Conservation (phyloP, 30 jellyfish, hydroid and myxozoan species). For the Hydractinia echinata region DNA sequence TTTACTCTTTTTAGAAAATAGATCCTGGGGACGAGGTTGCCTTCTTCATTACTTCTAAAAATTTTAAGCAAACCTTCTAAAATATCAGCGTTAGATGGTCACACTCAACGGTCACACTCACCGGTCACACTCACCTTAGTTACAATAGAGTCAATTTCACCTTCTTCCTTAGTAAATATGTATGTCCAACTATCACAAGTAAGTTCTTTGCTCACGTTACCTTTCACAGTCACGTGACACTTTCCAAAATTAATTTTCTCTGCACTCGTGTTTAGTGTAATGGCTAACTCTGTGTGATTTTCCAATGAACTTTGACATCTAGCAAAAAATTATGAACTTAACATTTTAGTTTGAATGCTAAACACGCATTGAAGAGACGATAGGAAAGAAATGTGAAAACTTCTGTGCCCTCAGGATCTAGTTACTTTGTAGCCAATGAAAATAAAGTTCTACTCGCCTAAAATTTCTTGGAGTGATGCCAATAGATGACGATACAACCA, state of each 20-base stretch:
- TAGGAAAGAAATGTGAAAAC: no score
- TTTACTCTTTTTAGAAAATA: no score
- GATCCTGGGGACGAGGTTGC: no score
- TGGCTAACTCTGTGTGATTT: background rate
- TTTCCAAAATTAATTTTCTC: background rate
- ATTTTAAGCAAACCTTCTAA: no score
- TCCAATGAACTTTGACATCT: no score
- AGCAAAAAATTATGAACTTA: no score
- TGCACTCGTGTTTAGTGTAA: background rate
- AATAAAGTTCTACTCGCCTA: background rate
- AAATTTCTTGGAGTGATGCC: constrained; percentile 2
- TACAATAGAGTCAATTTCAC: constrained; percentile 7
- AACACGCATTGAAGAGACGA: no score
- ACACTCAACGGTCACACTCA: background rate
- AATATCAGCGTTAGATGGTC: no score
- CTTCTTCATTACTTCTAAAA: no score
- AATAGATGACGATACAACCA: background rate
- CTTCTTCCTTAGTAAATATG: background rate
- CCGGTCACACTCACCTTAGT: background rate
- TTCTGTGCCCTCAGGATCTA: no score
- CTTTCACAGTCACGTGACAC: background rate
- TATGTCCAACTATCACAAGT: constrained; percentile 5
- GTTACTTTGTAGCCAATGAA: no score
- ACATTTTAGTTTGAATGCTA: no score
- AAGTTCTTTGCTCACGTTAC: background rate